These are phyloP conservation scores for Mesoligia furuncula DNA, from an alignment of 2,888 invertebrate species.

Conservation along the genomic window DNA sequence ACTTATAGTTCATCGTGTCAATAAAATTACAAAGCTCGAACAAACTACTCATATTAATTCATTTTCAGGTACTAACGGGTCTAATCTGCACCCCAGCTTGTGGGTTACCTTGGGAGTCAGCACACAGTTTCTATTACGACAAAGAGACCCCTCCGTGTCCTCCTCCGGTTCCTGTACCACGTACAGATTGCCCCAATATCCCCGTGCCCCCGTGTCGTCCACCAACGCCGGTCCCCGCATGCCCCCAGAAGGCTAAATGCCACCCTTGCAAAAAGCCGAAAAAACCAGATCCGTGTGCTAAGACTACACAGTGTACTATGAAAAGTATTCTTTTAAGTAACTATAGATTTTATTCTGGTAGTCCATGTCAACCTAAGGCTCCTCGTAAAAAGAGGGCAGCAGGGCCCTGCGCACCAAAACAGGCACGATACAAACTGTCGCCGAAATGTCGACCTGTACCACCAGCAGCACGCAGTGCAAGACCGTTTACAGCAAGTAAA, in stretches of 20 bases:
- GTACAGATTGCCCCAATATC: background rate
- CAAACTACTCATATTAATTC: background rate
- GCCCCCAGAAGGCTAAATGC: background rate
- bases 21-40: background rate
- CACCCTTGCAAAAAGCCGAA: background rate
- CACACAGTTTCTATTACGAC: conserved; percentile 16
- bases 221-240: background rate
- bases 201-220: background rate
- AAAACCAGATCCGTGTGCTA: background rate
- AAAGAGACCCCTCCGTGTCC: background rate
- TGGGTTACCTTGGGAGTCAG: background rate
- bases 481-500: background rate
- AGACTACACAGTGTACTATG: background rate
- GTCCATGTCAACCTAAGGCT: background rate
- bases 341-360: background rate
- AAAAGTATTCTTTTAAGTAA: background rate
- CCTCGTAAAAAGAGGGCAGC: background rate
- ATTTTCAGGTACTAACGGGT: conserved; percentile 29
- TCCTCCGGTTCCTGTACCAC: background rate
- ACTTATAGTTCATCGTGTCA: background rate
- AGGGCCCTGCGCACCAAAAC: background rate
- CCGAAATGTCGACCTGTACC: background rate
- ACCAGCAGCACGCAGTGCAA: background rate
- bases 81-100: background rate
- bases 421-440: background rate